Base-by-base conservation (phyloP, 2,888 invertebrate genomes). In the Tenthredo notha region DNA sequence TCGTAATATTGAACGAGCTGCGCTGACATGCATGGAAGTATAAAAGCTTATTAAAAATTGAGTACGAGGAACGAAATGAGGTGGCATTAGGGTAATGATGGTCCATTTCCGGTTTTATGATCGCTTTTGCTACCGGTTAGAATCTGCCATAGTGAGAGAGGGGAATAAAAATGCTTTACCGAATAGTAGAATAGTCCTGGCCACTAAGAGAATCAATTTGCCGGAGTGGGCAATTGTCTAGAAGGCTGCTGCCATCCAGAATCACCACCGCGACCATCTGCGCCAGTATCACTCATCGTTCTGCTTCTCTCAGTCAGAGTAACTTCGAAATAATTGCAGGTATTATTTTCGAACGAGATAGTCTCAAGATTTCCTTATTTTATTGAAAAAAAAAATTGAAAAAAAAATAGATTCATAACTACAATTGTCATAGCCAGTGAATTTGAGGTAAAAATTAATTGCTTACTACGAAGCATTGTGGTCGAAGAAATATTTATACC, bases 161-260 rank as follows among this genome's bases (percentile, higher is more conserved):
- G n/a, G 18, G 33, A 50, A 78, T 65, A 58, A 84, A 84, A 84
- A 43, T 78, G 50, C 74, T 58, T 50, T 40, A 29, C 84, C 47
- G 65, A 58, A 77, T 65, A 67, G 77, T 67, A 47, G 77, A 84
- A 77, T 43, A 58, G 29, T 21, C 61, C 70, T 43, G 75, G 77
- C 84, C 21, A 61, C 75, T 67, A 61, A 77, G 84, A 78, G 84
- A 84, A 75, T 78, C 77, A 84, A 84, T 84, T 84, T 84, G 40
- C 77, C 67, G 21, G 77, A 84, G 77, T 78, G 84, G 77, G 77
- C 77, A 84, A 84, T 84, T 84, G 84, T 77, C 84, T 78, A 77
- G 40, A 65, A 84, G 65, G 43, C 77, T 50, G 47, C 72, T 74
- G 37, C 75, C 40, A 74, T 25, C 58, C 74, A 25, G 29, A 84